Evolutionary conservation across 2,113 vertebrate species (phyloP), one percentile per base, ranked within the genome.

Genomic region (Panthera uncia): DNA sequence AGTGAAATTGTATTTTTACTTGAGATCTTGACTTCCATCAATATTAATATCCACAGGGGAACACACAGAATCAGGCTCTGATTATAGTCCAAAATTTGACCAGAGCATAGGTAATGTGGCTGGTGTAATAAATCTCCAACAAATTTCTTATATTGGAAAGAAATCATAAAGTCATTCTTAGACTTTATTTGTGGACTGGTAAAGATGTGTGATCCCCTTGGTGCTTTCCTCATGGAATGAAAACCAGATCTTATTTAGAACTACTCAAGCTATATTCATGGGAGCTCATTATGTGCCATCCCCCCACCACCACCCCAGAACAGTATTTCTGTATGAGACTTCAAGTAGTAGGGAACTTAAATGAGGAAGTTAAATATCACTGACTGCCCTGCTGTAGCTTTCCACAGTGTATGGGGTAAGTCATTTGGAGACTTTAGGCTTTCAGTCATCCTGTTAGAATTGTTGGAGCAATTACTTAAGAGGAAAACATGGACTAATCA

Each of bases 401-500:
- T 94, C 91, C 57, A 55, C 31, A 48, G n/a, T 96, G 55, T 74
- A 52, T 89, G 31, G 66, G 27, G 11, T 91, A 97, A 97, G 83
- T 88, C 81, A 97, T 95, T 95, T 94, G 63, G 92, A 87, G 57
- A 79, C 38, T 89, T 97, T 41, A 81, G 52, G 41, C 80, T 97
- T 79, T 97, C 95, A 84, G 45, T 92, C 3, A 15, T 94, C 90
- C 88, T 94, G 69, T 98, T 94, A 95, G 84, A 95, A 96, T 92
- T 97, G 41, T 93, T 97, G 69, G 41, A 95, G 68, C 76, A 97
- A 97, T 97, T 96, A 95, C 88, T 96, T 97, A 95, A 96, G 91
- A 91, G 71, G 65, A 41, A 97, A 97, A 95, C 81, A 84, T 71
- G 91, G 57, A 95, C 83, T 97, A 98, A 97, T 98, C 63, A 97